phyloP scores from a whole-genome alignment of 1,140 invertebrate species.

The Cherax destructor region DNA sequence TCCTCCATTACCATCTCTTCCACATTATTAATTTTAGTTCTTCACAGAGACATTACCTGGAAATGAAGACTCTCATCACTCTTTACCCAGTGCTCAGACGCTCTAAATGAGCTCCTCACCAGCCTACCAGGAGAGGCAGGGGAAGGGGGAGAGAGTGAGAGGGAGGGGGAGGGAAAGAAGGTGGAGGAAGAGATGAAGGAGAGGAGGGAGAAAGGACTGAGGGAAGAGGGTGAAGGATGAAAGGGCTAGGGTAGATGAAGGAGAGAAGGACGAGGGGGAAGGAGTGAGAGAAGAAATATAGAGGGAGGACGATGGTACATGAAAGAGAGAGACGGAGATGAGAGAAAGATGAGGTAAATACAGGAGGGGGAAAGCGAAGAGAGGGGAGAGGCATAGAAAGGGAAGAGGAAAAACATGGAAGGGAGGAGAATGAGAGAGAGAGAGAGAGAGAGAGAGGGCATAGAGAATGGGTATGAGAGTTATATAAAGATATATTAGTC shows the following conservation, averaged over 20 bases:
- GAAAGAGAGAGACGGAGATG: too few relatives aligned
- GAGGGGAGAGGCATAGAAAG: background rate
- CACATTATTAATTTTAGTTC: too few relatives aligned
- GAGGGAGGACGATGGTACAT: background rate
- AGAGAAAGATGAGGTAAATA: background rate
- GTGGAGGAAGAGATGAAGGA: background rate
- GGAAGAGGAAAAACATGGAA: background rate
- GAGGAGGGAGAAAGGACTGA: background rate
- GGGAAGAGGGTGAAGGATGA: background rate
- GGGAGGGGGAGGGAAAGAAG: background rate
- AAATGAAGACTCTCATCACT: too few relatives aligned
- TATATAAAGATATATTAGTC: too few relatives aligned
- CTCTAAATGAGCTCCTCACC: too few relatives aligned
- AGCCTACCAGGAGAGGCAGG: too few relatives aligned
- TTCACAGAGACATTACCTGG: too few relatives aligned
- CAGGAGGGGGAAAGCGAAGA: background rate
- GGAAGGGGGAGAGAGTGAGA: background rate
- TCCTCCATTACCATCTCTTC: too few relatives aligned
- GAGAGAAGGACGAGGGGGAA: background rate
- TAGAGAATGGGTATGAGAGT: too few relatives aligned
- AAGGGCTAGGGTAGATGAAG: background rate
- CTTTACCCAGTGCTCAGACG: too few relatives aligned
- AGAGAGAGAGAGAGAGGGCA: background rate
- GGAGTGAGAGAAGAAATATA: constrained; percentile 12
- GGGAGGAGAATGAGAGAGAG: background rate